phyloP scores from a whole-genome alignment of 2,888 invertebrate genomes.

The Toxonevra muliebris region DNA sequence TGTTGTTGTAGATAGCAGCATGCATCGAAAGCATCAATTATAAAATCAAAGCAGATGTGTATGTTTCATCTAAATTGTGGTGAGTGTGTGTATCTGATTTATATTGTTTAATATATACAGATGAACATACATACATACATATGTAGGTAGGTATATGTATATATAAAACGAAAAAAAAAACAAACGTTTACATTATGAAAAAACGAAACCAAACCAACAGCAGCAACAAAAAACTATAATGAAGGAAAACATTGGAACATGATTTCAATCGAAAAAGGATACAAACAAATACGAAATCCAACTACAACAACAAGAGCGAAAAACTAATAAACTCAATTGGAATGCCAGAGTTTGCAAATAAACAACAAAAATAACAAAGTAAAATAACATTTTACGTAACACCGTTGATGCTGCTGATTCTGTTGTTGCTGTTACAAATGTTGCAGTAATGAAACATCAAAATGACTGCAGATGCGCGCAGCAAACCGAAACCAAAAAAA shows the following conservation, averaged over 20 bases:
- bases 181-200: slow-evolving; percentile 36
- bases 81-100: no score
- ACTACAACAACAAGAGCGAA: slow-evolving; percentile 7
- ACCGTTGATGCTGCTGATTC: background rate
- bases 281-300: slow-evolving; percentile 1
- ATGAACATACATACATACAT: background rate
- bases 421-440: slow-evolving; percentile 16
- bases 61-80: no score
- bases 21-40: slow-evolving; percentile 47
- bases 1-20: slow-evolving; percentile 32
- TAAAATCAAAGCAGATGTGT: slow-evolving; percentile 57
- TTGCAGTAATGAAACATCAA: slow-evolving; percentile 29
- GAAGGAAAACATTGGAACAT: slow-evolving; percentile 38
- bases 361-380: background rate
- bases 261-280: slow-evolving; percentile 26
- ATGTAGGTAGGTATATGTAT: slow-evolving; percentile 36
- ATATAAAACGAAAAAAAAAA: slow-evolving; percentile 37
- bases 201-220: slow-evolving; percentile 37
- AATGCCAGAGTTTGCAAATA: slow-evolving; percentile 6
- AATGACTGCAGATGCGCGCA: slow-evolving; percentile 57
- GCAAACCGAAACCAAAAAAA: slow-evolving; percentile 32
- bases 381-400: background rate
- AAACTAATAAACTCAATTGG: slow-evolving; percentile 17
- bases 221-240: background rate
- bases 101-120: background rate